Percentiles rank a stretch among this genome's conserved stretches.
Evolutionary conservation across 2,113 vertebrate species (phyloP).

Genomic region (Corvus moneduloides): DNA sequence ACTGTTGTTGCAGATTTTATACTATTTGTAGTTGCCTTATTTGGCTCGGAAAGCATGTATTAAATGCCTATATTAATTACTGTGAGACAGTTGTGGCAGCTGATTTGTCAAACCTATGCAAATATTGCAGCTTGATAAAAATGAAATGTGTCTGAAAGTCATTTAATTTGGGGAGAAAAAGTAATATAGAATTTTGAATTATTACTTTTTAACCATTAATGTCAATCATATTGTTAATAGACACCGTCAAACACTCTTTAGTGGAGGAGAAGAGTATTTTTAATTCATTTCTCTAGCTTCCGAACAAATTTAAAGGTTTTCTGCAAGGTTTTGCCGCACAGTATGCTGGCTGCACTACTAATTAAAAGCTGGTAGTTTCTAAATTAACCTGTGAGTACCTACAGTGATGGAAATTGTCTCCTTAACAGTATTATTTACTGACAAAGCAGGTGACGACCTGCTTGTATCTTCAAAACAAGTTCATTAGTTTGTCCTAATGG

Average conservation of each 20-base stretch:
- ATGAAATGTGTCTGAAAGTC: background rate
- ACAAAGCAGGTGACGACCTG: conserved; percentile 65
- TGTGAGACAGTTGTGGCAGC: background rate
- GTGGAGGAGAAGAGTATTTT: background rate
- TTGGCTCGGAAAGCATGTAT: background rate
- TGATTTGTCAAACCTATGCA: background rate
- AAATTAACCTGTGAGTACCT: conserved; percentile 67
- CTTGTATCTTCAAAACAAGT: conserved; percentile 59
- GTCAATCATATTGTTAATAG: background rate
- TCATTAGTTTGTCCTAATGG: conserved; percentile 68
- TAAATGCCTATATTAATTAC: background rate
- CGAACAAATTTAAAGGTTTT: conserved; percentile 5
- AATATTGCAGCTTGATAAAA: background rate
- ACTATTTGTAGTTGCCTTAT: background rate
- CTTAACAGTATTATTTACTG: conserved; percentile 70
- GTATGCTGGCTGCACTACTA: conserved; percentile 51
- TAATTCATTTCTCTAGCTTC: background rate
- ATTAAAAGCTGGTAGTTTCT: conserved; percentile 71
- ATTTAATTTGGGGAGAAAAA: background rate
- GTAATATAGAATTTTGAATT: background rate
- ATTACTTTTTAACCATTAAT: background rate
- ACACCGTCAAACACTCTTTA: background rate
- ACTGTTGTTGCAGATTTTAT: background rate
- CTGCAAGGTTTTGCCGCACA: conserved; percentile 41
- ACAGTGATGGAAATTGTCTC: conserved; percentile 74